Evolutionary conservation across 30 jellyfish, hydroid and myxozoan species (phyloP).

Genomic region (Chrysaora quinquecirrha): DNA sequence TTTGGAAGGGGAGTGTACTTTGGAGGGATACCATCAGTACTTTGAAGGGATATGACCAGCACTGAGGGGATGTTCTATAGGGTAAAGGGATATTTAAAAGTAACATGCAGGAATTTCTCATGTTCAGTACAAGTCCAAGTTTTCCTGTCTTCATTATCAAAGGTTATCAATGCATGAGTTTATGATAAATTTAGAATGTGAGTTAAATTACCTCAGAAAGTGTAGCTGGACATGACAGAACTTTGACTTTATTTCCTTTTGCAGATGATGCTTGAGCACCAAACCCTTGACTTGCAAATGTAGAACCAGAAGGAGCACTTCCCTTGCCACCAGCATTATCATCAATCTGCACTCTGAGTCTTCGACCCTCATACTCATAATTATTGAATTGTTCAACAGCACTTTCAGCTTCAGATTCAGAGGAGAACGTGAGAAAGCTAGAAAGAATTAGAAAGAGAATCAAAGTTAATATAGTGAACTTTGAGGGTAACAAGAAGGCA

Average conservation of each 20-base stretch:
- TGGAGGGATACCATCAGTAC: too few species aligned
- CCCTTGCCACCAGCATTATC: constrained; percentile 6
- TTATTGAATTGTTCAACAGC: constrained; percentile 57
- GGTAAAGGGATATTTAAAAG: too few species aligned
- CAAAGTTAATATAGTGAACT: too few species aligned
- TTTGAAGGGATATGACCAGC: too few species aligned
- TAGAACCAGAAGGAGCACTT: neutral
- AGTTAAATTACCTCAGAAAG: constrained; percentile 55
- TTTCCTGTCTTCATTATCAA: too few species aligned
- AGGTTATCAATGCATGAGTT: too few species aligned
- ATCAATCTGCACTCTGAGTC: constrained; percentile 62
- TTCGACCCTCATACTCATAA: constrained; percentile 68
- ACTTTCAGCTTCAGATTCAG: constrained; percentile 39
- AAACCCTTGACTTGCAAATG: neutral
- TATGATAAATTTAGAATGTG: constrained; percentile 47
- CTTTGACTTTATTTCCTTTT: constrained; percentile 30
- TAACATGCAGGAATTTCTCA: too few species aligned
- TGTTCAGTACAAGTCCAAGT: too few species aligned
- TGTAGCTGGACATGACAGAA: constrained; percentile 45
- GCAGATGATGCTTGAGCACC: neutral
- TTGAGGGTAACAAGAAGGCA: too few species aligned
- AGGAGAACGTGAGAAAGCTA: constrained; percentile 70
- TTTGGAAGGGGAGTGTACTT: too few species aligned
- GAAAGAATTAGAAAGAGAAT: too few species aligned
- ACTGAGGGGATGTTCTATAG: too few species aligned